phyloP scores from a whole-genome alignment of 1,140 invertebrate genomes.

The Drosophila fuyamai region DNA sequence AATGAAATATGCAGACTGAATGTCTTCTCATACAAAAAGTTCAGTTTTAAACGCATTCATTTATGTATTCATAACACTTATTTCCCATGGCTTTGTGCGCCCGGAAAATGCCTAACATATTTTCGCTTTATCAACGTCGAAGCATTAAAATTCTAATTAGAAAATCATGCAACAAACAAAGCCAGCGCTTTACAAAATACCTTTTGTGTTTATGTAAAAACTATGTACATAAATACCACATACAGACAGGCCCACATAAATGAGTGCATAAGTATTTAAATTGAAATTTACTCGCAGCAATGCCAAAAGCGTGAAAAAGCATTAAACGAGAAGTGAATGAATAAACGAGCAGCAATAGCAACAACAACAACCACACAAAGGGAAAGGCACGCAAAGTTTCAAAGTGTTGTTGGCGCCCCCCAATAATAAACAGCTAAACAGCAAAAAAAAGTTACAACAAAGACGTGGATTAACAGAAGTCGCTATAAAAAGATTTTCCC shows the following conservation, averaged over 20 bases:
- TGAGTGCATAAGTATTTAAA: conserved; percentile 26
- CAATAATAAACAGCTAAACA: conserved; percentile 39
- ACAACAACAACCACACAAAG: conserved; percentile 15
- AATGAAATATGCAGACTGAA: conserved; percentile 17
- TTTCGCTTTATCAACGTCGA: conserved; percentile 38
- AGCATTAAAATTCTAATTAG: conserved; percentile 64
- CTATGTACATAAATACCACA: conserved; percentile 54
- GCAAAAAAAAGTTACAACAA: conserved; percentile 50
- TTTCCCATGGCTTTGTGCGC: conserved; percentile 15
- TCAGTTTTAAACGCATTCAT: conserved; percentile 2
- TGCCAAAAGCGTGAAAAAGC: conserved; percentile 55
- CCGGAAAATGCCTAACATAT: conserved; percentile 41
- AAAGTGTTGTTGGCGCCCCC: conserved; percentile 35
- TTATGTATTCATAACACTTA: not conserved
- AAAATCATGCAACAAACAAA: conserved; percentile 44
- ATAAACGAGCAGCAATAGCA: conserved; percentile 29
- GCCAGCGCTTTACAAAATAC: conserved; percentile 43
- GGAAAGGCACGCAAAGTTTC: conserved; percentile 45
- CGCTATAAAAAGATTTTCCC: conserved; percentile 43
- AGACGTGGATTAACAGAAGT: conserved; percentile 15
- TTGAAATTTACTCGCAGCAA: conserved; percentile 43
- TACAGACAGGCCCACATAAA: conserved; percentile 26
- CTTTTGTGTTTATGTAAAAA: conserved; percentile 58
- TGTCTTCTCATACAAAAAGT: conserved; percentile 2
- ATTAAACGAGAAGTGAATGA: conserved; percentile 60